Percentiles rank a stretch among this genome's conserved stretches.
These are phyloP conservation scores for Etheostoma cragini DNA, from an alignment of 2,113 vertebrate species.

Conservation along the genomic window DNA sequence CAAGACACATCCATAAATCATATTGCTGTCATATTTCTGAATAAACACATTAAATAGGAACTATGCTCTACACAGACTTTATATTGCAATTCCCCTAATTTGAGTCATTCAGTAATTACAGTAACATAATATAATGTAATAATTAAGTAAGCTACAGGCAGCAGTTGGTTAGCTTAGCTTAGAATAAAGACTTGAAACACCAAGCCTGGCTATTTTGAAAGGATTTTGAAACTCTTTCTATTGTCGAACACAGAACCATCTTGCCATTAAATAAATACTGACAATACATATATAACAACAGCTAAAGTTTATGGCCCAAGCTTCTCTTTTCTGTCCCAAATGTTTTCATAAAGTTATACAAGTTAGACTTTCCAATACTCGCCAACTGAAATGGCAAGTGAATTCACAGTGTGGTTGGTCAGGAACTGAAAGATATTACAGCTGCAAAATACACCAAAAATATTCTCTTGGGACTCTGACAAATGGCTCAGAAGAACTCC, in stretches of 20 bases:
- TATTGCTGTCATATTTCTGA: not conserved
- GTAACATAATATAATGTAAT: not conserved
- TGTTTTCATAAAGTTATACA: slow-evolving; percentile 38
- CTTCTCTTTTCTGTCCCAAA: not conserved
- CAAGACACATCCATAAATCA: not conserved
- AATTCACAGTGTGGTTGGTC: slow-evolving; percentile 28
- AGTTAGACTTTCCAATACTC: slow-evolving; percentile 16
- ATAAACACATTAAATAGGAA: not conserved
- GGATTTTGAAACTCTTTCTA: not conserved
- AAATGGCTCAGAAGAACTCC: slow-evolving; percentile 51
- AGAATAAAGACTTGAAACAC: not conserved
- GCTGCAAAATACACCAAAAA: slow-evolving; percentile 22
- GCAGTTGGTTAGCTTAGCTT: not conserved
- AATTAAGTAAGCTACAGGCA: not conserved
- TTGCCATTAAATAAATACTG: not conserved
- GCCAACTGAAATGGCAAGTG: slow-evolving; percentile 16
- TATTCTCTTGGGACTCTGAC: slow-evolving; percentile 39
- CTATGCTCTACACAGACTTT: not conserved
- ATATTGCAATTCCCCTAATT: not conserved
- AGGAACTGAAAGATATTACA: slow-evolving; percentile 31
- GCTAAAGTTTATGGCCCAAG: slow-evolving; percentile 31
- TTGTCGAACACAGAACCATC: not conserved
- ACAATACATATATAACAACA: slow-evolving; percentile 10
- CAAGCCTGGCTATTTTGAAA: not conserved
- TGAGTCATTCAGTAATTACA: not conserved